A percentile compares a stretch with the other conserved stretches of the same genome.
Conservation (phyloP, 2,113 vertebrate species). For the Amphilophus citrinellus region DNA sequence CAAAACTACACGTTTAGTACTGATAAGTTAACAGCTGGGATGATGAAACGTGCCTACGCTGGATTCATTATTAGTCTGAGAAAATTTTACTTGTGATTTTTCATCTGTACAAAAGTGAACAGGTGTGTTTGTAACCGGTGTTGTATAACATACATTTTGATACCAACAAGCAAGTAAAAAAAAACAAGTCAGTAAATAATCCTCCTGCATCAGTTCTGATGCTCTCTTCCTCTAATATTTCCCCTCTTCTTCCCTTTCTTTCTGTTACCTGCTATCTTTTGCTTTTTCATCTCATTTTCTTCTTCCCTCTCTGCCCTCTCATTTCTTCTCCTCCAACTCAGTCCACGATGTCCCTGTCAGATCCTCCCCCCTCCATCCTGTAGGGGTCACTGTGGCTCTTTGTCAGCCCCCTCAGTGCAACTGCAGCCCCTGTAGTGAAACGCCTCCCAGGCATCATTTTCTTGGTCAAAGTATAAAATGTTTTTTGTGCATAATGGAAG, state of each 20-base stretch:
- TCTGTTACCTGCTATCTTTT: neutral
- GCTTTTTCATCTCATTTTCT: neutral
- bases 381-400: conserved; percentile 82
- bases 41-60: neutral
- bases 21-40: neutral
- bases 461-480: conserved; percentile 80
- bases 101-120: neutral
- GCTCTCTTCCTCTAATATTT: neutral
- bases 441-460: conserved; percentile 78
- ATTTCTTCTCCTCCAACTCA: neutral
- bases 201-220: neutral
- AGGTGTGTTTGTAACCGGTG: neutral
- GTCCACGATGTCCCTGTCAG: neutral
- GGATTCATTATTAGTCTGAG: neutral
- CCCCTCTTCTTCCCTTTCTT: neutral
- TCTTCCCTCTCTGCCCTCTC: neutral
- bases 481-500: conserved; percentile 75
- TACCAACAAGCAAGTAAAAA: neutral
- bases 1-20: neutral
- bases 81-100: neutral
- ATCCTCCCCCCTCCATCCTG: conserved; percentile 27
- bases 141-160: neutral
- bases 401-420: neutral
- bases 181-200: neutral
- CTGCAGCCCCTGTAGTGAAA: conserved; percentile 49